phyloP scores from a whole-genome alignment of 2,888 invertebrate genomes.

The Agrotis segetum region DNA sequence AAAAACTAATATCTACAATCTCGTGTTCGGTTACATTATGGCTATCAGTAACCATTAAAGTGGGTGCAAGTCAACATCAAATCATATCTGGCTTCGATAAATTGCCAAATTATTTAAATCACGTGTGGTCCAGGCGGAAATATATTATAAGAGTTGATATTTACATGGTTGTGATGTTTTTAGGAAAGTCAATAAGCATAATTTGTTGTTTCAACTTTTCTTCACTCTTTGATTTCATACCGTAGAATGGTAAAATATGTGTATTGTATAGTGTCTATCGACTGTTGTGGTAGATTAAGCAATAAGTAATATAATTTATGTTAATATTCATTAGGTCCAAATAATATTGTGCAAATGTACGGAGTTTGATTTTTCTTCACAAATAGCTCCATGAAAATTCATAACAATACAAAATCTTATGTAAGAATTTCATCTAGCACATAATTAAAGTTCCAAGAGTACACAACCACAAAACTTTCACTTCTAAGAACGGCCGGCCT shows the following conservation, averaged over 20 bases:
- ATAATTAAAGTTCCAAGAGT: slow-evolving; percentile 19
- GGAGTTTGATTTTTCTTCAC: not conserved
- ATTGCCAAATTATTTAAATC: slow-evolving; percentile 85
- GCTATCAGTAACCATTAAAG: slow-evolving; percentile 68
- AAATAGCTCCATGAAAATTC: not conserved
- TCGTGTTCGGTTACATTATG: slow-evolving; percentile 73
- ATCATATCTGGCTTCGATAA: slow-evolving; percentile 79
- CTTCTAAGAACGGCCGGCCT: slow-evolving; percentile 19
- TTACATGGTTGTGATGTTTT: slow-evolving; percentile 61
- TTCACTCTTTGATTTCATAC: slow-evolving; percentile 30
- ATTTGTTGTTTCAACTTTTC: slow-evolving; percentile 55
- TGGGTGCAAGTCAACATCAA: slow-evolving; percentile 75
- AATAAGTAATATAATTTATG: not conserved
- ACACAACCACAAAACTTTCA: slow-evolving; percentile 39
- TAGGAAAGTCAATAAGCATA: slow-evolving; percentile 64
- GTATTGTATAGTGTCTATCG: no score
- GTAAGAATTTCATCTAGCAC: not conserved
- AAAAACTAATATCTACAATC: slow-evolving; percentile 73
- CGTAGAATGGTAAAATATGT: not conserved
- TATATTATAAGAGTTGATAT: slow-evolving; percentile 65
- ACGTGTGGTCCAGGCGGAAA: slow-evolving; percentile 71
- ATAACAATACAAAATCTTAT: not conserved
- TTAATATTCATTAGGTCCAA: not conserved
- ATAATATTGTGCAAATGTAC: not conserved
- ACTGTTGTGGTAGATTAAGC: no score